phyloP scores from a whole-genome alignment of 2,797 vertebrate genomes.

The Zenarchopterus dispar region DNA sequence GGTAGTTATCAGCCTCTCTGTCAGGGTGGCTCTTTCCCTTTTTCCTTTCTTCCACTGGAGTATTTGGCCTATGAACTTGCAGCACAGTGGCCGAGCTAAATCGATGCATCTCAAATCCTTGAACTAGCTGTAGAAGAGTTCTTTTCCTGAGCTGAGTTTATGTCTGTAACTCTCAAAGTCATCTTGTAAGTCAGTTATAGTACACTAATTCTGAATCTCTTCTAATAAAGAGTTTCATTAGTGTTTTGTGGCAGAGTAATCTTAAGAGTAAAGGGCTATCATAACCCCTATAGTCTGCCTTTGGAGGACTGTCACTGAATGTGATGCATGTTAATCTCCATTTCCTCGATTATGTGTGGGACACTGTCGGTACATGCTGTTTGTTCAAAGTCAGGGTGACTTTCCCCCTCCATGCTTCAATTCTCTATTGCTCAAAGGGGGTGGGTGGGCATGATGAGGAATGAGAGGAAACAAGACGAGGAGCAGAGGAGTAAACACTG shows the following conservation, averaged over 20 bases:
- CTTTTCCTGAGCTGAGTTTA: slow-evolving; percentile 34
- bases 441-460: slow-evolving; percentile 32
- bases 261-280: slow-evolving; percentile 59
- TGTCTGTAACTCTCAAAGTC: slow-evolving; percentile 42
- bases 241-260: slow-evolving; percentile 64
- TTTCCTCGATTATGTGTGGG: slow-evolving; percentile 64
- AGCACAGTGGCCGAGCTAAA: slow-evolving; percentile 19
- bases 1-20: slow-evolving; percentile 1
- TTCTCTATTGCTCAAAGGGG: slow-evolving; percentile 30
- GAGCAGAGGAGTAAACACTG: slow-evolving; percentile 63
- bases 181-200: slow-evolving; percentile 48
- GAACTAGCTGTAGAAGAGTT: slow-evolving; percentile 17
- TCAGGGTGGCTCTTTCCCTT: neutral
- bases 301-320: slow-evolving; percentile 46
- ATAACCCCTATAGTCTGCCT: slow-evolving; percentile 58
- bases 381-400: slow-evolving; percentile 81
- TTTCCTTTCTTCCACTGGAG: slow-evolving; percentile 7
- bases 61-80: slow-evolving; percentile 10
- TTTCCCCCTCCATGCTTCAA: slow-evolving; percentile 51
- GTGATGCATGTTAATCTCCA: slow-evolving; percentile 75
- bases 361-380: slow-evolving; percentile 43
- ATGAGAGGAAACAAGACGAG: slow-evolving; percentile 41
- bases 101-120: slow-evolving; percentile 7
- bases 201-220: slow-evolving; percentile 44
- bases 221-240: slow-evolving; percentile 65